A percentile compares a stretch with the other conserved stretches of the same genome.
Evolutionary conservation across 2,797 vertebrate genomes (phyloP).

Genomic region (Rhinatrema bivittatum): DNA sequence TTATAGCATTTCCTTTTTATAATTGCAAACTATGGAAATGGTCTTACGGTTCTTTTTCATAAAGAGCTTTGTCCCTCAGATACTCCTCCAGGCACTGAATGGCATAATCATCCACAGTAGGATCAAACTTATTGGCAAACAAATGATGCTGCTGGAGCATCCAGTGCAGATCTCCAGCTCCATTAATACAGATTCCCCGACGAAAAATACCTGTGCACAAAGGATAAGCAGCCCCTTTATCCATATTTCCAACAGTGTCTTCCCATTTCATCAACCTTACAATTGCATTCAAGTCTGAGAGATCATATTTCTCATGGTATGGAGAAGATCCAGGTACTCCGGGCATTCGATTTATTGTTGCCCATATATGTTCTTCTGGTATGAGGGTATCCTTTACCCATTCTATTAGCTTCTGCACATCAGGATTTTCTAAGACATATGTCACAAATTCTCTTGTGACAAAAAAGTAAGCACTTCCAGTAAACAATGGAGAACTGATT

Average conservation of each 20-base stretch:
- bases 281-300: slow-evolving; percentile 70
- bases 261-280: slow-evolving; percentile 81
- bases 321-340: slow-evolving; percentile 68
- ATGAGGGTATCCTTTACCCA: slow-evolving; percentile 87
- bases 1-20: too few relatives aligned
- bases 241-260: slow-evolving; percentile 55
- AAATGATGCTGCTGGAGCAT: slow-evolving; percentile 69
- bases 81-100: slow-evolving; percentile 75
- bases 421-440: slow-evolving; percentile 52
- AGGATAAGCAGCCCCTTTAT: slow-evolving; percentile 62
- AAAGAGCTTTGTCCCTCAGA: slow-evolving; percentile 60
- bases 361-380: slow-evolving; percentile 85
- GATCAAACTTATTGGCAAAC: slow-evolving; percentile 88
- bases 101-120: slow-evolving; percentile 59
- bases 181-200: slow-evolving; percentile 68
- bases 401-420: slow-evolving; percentile 52
- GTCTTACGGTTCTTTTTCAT: slow-evolving; percentile 37
- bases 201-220: slow-evolving; percentile 63
- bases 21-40: too few relatives aligned
- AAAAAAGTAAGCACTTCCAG: slow-evolving; percentile 76
- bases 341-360: slow-evolving; percentile 72
- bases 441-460: slow-evolving; percentile 68
- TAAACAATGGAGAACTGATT: slow-evolving; percentile 64
- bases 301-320: slow-evolving; percentile 47
- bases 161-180: slow-evolving; percentile 72